Base-by-base conservation (phyloP, 2,888 invertebrate genomes). In the Pseudococcus viburni region DNA sequence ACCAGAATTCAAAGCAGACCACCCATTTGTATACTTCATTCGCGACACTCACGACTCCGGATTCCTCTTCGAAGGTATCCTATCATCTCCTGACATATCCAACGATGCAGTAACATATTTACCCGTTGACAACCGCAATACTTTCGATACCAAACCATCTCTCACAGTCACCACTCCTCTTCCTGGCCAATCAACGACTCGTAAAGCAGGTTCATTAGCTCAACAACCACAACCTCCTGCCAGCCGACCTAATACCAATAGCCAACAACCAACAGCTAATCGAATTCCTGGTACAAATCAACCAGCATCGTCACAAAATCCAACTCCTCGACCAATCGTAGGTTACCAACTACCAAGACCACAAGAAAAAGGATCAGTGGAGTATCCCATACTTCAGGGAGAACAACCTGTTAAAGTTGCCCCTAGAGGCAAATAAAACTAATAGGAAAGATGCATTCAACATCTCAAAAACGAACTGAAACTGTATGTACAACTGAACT, bases 1-100 rank as follows among this genome's bases (percentile, higher is more conserved):
- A 73, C 51, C 84, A 51, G 51, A 80, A 46, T 85, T 89, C 26
- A 77, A 17, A 12, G 86, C 86, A 5, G 77, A 95, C 90, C 93
- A 93, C 90, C 95, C 95, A 0, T 95, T 95, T 91, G 90, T 94
- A 0, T 95, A 95, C 91, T 93, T 94, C 91, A 94, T 95, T 87
- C 93, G 94, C 88, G 94, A 94, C 86, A 89, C 92, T 93, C 90
- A 91, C 12, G 92, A 93, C 0, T 93, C 93, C 0, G 91, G 93
- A 68, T 93, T 94, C 15, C 91, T 95, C n/a, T 95, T 95, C 90
- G 94, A 94, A 90, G 95, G 95, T 15, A 33, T 89, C 48, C 17
- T 89, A 1, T 17, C 42, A 1, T 11, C 42, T 15, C 88, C 88
- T 7, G 84, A 88, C 59, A 3, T 7, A 22, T 64, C 42, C 1